Base-by-base conservation (phyloP, 2,888 invertebrate genomes). In the Carterocephalus palaemon region DNA sequence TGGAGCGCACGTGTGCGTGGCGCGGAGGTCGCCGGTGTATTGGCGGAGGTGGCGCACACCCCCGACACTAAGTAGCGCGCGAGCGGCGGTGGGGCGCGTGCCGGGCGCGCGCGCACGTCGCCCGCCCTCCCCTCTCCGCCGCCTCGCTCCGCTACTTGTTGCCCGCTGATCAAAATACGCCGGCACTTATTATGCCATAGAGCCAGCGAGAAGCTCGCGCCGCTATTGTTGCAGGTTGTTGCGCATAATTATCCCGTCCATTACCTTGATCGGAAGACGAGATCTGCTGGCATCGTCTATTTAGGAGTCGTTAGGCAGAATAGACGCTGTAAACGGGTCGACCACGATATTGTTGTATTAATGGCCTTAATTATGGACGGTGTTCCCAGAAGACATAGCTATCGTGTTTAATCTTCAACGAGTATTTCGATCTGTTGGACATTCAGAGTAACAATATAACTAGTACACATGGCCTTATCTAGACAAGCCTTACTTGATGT, bases 41-140 rank as follows among this genome's bases (percentile, higher is more conserved):
- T 85, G 84, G 82, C 84, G 82, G 78, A 79, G 84, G 83, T 81
- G 86, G 87, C 89, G 87, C 86, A 88, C 89, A 89, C 89, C 89
- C 89, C 89, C 86, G 77, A 72, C 82, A 87, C 89, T 89, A 89
- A 86, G 89, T 84, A 89, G 67, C 71, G 64, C 65, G 63, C 59
- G 56, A 51, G 65, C 62, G 68, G 62, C 71, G 70, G 67, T 72
- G 75, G 72, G 70, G 73, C 68, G 80, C 76, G 80, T 82, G 83
- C 83, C 81, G 73, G 64, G 79, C 82, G 81, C 72, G 67, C 82
- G 81, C 76, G 71, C 73, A 73, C 75, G 70, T 71, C 67, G 62
- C 63, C 67, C 72, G 62, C 67, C 64, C 59, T 55, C 64, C 57
- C 64, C 63, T 57, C 59, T 64, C 57, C 64, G 53, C 50, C 59